A percentile compares a stretch with the other conserved stretches of the same genome.
These are phyloP conservation scores for Drosophila asahinai DNA, from an alignment of 1,140 invertebrate species.

Conservation along the genomic window DNA sequence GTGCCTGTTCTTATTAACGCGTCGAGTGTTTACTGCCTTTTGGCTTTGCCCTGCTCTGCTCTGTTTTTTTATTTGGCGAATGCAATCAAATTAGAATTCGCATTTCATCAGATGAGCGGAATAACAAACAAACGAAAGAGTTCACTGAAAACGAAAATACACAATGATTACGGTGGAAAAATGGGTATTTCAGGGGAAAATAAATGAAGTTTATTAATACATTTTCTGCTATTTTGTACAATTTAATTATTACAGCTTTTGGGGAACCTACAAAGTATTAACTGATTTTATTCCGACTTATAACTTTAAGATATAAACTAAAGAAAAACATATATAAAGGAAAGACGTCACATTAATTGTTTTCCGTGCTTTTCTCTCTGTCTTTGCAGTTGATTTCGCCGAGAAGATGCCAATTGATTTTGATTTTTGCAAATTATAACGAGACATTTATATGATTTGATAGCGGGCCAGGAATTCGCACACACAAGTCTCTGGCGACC, in stretches of 20 bases:
- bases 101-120: conserved; percentile 35
- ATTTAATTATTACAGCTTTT: too few relatives aligned
- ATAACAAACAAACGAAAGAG: conserved; percentile 27
- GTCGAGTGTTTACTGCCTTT: conserved; percentile 68
- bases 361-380: neutral
- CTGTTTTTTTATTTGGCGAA: conserved; percentile 46
- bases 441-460: conserved; percentile 62
- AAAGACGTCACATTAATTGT: too few relatives aligned
- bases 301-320: too few relatives aligned
- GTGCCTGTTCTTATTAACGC: conserved; percentile 70
- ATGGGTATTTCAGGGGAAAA: neutral
- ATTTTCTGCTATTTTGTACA: too few relatives aligned
- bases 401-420: conserved; percentile 76
- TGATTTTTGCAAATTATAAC: conserved; percentile 72
- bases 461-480: conserved; percentile 47
- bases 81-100: conserved; percentile 77
- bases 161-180: neutral
- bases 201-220: neutral
- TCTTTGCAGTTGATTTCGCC: conserved; percentile 60
- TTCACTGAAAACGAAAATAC: conserved; percentile 12
- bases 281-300: too few relatives aligned
- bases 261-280: too few relatives aligned
- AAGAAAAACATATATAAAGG: too few relatives aligned
- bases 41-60: conserved; percentile 14
- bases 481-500: conserved; percentile 16